Base-by-base conservation (phyloP, 2,113 vertebrate genomes). In the Martes martes region DNA sequence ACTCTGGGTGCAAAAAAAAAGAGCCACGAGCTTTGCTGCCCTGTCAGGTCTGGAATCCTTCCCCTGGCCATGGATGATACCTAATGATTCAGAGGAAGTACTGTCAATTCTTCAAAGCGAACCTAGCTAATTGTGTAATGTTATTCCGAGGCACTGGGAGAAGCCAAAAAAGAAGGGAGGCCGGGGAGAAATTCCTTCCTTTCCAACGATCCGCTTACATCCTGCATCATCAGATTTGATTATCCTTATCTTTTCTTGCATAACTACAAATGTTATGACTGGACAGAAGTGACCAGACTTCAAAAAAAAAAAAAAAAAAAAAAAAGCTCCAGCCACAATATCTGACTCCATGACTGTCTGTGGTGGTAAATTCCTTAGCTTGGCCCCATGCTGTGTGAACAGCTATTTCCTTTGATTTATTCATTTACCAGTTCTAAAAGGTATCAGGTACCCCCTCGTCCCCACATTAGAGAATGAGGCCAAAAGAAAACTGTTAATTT, bases 231-330 rank as follows among this genome's bases (percentile, higher is more conserved):
- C 93, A 71, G 82, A 82, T 80, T 67, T 82, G 85, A 95, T 87
- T 87, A 24, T 33, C 78, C 93, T 97, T 95, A 97, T 98, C 96
- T 97, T 71, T 78, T 57, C 93, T 91, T 89, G 82, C 91, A 78
- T 83, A 95, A 89, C 28, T 82, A 69, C 86, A 52, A 96, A 93
- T 94, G 89, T 95, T 96, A 80, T 96, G 96, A 94, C 94, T 96
- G 96, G 55, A 93, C 91, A 69, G 31, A 89, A 73, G 93, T 28
- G 78, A 71, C 67, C 82, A 96, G 94, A 95, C 95, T 92, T 91
- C 42, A n/a, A 81, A 65, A 83, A 89, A 13, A 78, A 81, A 63
- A 83, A 89, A 63, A 83, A 89, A 13, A 78, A 63, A 61, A 26
- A 63, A 31, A 63, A 78, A 50, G 71, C 55, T n/a, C 39, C 55